Base-by-base conservation (phyloP, 2,888 invertebrate species). In the Tortrix viridana region DNA sequence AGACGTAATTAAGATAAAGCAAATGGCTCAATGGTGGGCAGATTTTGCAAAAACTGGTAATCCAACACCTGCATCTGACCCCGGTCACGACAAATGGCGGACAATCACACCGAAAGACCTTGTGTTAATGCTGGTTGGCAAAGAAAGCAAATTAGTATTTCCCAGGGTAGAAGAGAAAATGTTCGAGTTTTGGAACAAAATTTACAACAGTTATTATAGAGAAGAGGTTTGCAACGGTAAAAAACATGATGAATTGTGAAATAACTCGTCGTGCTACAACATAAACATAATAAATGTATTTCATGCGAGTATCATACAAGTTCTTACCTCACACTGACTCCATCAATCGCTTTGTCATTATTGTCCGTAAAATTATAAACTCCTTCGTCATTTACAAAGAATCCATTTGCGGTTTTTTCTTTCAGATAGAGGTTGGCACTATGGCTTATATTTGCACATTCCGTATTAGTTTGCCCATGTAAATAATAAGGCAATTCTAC, bases 1-100 rank as follows among this genome's bases (percentile, higher is more conserved):
- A 61, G 90, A 93, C 66, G 81, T 78, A 74, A 69, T 68, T 22
- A 84, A 91, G 60, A 87, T 92, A 32, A 82, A 75, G 63, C 73
- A 85, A 69, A 81, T 93, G 63, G 73, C 89, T 5, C 71, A 77
- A 61, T 72, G 93, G 75, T 93, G 93, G 93, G 78, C 90, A 0
- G 92, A 92, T 73, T 93, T 93, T 74, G 92, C 87, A 18, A 93
- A 89, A 77, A 81, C 78, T 53, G 88, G 86, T 2, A 66, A 86
- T 60, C 89, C 91, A 47, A 86, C 87, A 20, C 81, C 81, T n/a
- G 54, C 52, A 1, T 59, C 69, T 37, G 71, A 73, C 64, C 44
- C 64, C 6, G 74, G 69, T 19, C 79, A 81, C 57, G 55, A 77
- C 6, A 77, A 73, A 38, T 91, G 91, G 91, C 75, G 77, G 32